Evolutionary conservation across 2,113 vertebrate species (phyloP).

Genomic region (Lophura nycthemera): DNA sequence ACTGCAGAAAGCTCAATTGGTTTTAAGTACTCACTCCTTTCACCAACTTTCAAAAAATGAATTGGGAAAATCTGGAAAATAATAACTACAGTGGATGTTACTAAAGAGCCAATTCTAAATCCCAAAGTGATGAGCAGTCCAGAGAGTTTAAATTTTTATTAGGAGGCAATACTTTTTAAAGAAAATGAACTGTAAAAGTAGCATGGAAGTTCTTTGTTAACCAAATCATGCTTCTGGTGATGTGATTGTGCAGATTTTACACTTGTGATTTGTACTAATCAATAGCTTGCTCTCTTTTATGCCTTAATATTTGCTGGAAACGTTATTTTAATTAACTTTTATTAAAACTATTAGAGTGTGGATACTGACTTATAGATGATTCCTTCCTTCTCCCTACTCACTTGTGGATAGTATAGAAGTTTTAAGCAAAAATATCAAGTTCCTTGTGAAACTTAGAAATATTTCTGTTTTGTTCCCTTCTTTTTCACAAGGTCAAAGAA

Average conservation of each 20-base stretch:
- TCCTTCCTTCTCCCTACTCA: background rate
- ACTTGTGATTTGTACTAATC: background rate
- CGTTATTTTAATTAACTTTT: background rate
- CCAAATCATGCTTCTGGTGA: conserved; percentile 1
- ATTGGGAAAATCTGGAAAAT: background rate
- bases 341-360: background rate
- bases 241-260: background rate
- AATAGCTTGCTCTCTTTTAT: background rate
- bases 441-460: accelerated
- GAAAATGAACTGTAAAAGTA: background rate
- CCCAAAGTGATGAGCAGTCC: background rate
- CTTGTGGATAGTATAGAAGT: background rate
- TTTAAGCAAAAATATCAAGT: background rate
- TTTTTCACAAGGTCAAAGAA: background rate
- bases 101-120: background rate
- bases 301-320: background rate
- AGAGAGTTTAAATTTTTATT: background rate
- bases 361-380: background rate
- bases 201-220: background rate
- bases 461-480: background rate
- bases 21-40: background rate
- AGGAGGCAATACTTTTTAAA: background rate
- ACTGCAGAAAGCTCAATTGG: background rate
- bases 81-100: background rate
- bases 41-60: background rate